Evolutionary conservation across 2,888 invertebrate species (phyloP).

Genomic region (Homarus gammarus): DNA sequence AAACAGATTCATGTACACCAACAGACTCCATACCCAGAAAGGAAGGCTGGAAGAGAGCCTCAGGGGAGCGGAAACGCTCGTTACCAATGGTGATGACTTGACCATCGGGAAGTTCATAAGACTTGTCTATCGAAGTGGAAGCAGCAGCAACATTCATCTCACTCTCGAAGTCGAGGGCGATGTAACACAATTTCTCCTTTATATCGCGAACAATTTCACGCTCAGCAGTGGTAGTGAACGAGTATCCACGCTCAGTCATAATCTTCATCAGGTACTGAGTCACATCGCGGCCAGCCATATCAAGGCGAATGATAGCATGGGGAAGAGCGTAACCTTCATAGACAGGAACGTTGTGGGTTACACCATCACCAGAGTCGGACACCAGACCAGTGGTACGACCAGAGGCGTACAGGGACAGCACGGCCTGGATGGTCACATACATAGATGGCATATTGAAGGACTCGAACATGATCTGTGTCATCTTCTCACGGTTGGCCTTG

Average conservation of each 20-base stretch:
- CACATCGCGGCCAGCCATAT: constrained; percentile 96
- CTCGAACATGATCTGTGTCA: constrained; percentile 85
- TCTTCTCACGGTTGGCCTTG: constrained; percentile 96
- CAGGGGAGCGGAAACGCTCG: constrained; percentile 88
- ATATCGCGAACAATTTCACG: constrained; percentile 80
- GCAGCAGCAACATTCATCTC: constrained; percentile 82
- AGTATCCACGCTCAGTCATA: constrained; percentile 61
- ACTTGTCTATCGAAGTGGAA: constrained; percentile 86
- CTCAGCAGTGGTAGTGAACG: constrained; percentile 68
- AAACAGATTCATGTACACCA: constrained; percentile 82
- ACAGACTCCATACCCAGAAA: constrained; percentile 79
- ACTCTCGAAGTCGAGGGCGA: constrained; percentile 49
- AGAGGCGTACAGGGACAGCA: constrained; percentile 81
- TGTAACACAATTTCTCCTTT: constrained; percentile 86
- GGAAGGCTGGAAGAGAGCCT: constrained; percentile 85
- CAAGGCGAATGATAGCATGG: constrained; percentile 97
- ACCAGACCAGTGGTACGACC: constrained; percentile 80
- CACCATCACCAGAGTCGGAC: constrained; percentile 62
- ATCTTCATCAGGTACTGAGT: constrained; percentile 50
- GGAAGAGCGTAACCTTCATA: constrained; percentile 84
- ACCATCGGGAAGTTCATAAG: constrained; percentile 93
- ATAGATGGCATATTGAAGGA: constrained; percentile 80
- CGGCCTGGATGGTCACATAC: constrained; percentile 82
- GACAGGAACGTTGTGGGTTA: constrained; percentile 78
- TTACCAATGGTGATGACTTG: constrained; percentile 94